A percentile compares a stretch with the other conserved stretches of the same genome.
phyloP scores from a whole-genome alignment of 2,113 vertebrate species.

The Numenius arquata region DNA sequence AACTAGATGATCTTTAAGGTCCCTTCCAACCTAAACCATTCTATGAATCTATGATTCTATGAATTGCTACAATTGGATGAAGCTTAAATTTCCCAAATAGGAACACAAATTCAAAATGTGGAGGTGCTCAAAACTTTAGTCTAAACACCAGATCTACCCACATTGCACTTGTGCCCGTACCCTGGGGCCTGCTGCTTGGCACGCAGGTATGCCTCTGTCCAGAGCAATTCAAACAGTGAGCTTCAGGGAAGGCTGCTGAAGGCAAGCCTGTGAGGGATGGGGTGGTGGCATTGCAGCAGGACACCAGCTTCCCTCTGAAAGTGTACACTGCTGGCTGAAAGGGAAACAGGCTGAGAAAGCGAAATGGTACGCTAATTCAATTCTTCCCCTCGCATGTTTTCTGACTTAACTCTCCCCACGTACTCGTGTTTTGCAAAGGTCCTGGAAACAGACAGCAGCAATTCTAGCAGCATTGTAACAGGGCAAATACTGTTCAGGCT shows the following conservation, averaged over 20 bases:
- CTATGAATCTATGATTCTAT: background rate
- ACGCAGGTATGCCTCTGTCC: rapidly evolving
- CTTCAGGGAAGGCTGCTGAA: background rate
- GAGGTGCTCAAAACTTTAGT: background rate
- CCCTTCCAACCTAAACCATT: too few relatives aligned
- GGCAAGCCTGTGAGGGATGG: background rate
- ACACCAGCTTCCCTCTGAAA: background rate
- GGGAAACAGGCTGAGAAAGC: background rate
- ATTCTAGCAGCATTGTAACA: background rate
- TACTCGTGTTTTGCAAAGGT: background rate
- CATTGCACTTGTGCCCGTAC: rapidly evolving
- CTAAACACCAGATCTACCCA: background rate
- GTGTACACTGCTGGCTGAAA: background rate
- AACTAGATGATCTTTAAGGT: too few relatives aligned
- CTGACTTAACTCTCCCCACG: background rate
- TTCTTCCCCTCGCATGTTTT: background rate
- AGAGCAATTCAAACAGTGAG: background rate
- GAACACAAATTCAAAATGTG: background rate
- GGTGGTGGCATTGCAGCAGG: background rate
- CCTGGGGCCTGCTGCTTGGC: background rate
- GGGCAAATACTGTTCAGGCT: background rate
- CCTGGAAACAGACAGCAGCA: background rate
- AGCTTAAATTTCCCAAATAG: background rate
- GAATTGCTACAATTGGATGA: background rate
- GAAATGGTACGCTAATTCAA: rapidly evolving